Percentiles rank a stretch among this genome's conserved stretches.
phyloP scores from a whole-genome alignment of 2,888 invertebrate genomes.

The Tetropium fuscum region DNA sequence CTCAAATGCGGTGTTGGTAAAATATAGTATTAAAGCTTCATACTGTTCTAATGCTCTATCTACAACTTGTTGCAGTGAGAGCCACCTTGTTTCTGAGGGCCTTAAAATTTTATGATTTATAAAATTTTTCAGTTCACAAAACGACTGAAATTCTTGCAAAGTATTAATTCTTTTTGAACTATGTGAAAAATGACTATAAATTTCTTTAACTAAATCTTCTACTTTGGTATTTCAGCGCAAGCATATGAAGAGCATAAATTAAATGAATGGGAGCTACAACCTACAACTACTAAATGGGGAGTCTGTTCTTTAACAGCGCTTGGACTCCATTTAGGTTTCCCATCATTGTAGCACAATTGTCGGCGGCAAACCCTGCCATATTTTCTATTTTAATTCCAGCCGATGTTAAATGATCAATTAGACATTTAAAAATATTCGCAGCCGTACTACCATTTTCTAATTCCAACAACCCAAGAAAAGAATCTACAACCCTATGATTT shows the following conservation, averaged over 20 bases:
- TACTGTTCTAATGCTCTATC: slow-evolving; percentile 34
- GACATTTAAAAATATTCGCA: slow-evolving; percentile 15
- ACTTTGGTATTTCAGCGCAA: slow-evolving; percentile 24
- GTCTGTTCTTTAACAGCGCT: slow-evolving; percentile 23
- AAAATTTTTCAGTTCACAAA: slow-evolving; percentile 21
- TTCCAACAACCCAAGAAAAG: slow-evolving; percentile 21
- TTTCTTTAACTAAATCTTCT: slow-evolving; percentile 27
- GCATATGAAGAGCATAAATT: slow-evolving; percentile 31
- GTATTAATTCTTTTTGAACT: slow-evolving; percentile 16
- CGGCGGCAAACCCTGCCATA: slow-evolving; percentile 36
- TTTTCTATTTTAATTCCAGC: slow-evolving; percentile 27
- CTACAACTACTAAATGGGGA: slow-evolving; percentile 29
- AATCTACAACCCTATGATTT: slow-evolving; percentile 14
- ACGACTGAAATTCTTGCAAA: slow-evolving; percentile 18
- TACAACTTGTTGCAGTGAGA: slow-evolving; percentile 23
- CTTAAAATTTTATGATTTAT: slow-evolving; percentile 17
- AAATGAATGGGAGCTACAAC: slow-evolving; percentile 30
- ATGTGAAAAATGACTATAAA: slow-evolving; percentile 26
- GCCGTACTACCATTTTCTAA: slow-evolving; percentile 20
- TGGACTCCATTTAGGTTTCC: slow-evolving; percentile 37
- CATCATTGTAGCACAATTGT: slow-evolving; percentile 36
- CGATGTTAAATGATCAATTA: slow-evolving; percentile 22
- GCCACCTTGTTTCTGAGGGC: slow-evolving; percentile 18
- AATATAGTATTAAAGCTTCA: slow-evolving; percentile 28
- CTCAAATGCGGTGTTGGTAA: slow-evolving; percentile 22